Conservation (phyloP, 2,113 vertebrate genomes). For the Rafetus swinhoei region DNA sequence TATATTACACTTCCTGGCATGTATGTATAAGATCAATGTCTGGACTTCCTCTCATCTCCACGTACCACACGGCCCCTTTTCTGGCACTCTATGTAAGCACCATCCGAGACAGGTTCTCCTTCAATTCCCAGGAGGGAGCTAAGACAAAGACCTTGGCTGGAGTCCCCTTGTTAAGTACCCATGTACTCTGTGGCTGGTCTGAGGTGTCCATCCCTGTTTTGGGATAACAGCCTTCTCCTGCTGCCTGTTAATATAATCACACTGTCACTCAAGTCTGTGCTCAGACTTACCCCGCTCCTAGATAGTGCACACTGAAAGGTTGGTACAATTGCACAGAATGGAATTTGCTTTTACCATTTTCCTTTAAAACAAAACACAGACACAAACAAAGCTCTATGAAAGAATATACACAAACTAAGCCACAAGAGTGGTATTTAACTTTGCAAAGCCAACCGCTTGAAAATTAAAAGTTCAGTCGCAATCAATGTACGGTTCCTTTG, state of each 20-base stretch:
- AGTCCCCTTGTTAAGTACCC: neutral
- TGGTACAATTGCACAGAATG: neutral
- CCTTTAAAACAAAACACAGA: neutral
- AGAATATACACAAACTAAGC: neutral
- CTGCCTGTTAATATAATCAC: neutral
- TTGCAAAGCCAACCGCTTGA: neutral
- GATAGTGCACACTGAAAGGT: neutral
- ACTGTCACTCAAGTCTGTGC: neutral
- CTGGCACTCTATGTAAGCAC: neutral
- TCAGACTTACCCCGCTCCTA: neutral
- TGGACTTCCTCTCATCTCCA: neutral
- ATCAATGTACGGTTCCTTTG: neutral
- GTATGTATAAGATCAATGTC: neutral
- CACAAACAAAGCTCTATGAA: neutral
- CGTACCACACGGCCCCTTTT: rapidly evolving
- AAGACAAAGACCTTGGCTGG: neutral
- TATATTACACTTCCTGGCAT: neutral
- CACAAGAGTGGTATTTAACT: neutral
- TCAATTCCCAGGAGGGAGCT: neutral
- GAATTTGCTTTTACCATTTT: neutral
- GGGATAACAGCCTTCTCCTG: neutral
- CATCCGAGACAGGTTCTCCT: neutral
- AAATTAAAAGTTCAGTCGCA: neutral
- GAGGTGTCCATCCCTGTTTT: neutral
- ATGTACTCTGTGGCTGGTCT: neutral